Percentiles rank a stretch among this genome's conserved stretches.
Evolutionary conservation across 2,888 invertebrate genomes (phyloP).

Genomic region (Luperina nickerlii): DNA sequence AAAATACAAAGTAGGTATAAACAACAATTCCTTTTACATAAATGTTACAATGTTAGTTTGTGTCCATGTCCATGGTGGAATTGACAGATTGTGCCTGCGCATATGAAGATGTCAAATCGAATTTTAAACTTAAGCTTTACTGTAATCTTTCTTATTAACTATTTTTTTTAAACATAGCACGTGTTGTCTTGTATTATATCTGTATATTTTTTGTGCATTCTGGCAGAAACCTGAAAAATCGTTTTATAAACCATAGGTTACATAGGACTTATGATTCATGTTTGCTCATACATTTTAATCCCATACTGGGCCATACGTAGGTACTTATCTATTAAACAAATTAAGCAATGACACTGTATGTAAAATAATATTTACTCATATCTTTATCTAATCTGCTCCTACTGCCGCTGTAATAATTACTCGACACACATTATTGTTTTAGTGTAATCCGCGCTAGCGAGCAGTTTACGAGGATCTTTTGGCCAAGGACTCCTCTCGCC

Average conservation of each 20-base stretch:
- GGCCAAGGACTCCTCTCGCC: constrained; percentile 24
- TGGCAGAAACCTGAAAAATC: constrained; percentile 5
- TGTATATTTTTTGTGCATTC: background rate
- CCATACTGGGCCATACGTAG: background rate
- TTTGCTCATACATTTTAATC: constrained; percentile 35
- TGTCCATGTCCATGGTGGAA: background rate
- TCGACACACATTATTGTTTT: constrained; percentile 44
- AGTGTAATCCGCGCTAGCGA: constrained; percentile 40
- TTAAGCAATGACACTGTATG: constrained; percentile 18
- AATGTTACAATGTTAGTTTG: background rate
- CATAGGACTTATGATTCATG: background rate
- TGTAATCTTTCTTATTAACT: background rate
- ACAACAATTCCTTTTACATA: constrained; percentile 20
- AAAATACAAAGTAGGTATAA: constrained; percentile 1
- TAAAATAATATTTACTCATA: constrained; percentile 48
- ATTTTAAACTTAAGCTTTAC: background rate
- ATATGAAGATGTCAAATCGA: background rate
- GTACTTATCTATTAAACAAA: constrained; percentile 15
- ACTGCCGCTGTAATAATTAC: constrained; percentile 53
- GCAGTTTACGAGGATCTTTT: background rate
- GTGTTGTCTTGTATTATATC: background rate
- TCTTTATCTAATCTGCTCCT: constrained; percentile 61
- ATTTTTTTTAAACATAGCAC: background rate
- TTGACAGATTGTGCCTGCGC: background rate
- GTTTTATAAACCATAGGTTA: background rate